Conservation (phyloP, 2,888 invertebrate species). For the Drosophila prolongata region DNA sequence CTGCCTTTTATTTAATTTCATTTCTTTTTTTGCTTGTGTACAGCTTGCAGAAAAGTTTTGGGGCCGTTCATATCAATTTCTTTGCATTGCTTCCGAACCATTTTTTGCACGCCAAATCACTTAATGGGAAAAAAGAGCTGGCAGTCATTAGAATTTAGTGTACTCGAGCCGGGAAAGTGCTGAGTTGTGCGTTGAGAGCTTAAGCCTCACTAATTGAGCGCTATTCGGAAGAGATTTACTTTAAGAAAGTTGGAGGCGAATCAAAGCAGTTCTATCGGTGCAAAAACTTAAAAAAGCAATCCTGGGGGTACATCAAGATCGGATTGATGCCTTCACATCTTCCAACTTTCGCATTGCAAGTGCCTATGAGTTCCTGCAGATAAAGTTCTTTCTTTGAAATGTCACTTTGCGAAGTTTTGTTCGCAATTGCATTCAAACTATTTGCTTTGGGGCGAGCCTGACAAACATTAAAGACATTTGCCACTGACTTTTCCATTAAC, state of each 20-base stretch:
- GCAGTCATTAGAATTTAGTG: slow-evolving; percentile 50
- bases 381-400: slow-evolving; percentile 35
- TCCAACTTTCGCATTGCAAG: slow-evolving; percentile 24
- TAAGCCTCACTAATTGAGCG: slow-evolving; percentile 28
- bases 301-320: slow-evolving; percentile 13
- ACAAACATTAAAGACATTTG: slow-evolving; percentile 36
- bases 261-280: slow-evolving; percentile 20
- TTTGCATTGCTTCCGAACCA: slow-evolving; percentile 52
- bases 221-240: slow-evolving; percentile 23
- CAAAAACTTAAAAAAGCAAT: slow-evolving; percentile 18
- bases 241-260: slow-evolving; percentile 21
- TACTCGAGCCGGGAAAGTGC: slow-evolving; percentile 47
- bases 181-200: slow-evolving; percentile 38
- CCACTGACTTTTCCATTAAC: slow-evolving; percentile 39
- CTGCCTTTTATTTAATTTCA: slow-evolving; percentile 37
- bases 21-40: slow-evolving; percentile 19
- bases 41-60: slow-evolving; percentile 69
- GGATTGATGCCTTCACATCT: slow-evolving; percentile 11
- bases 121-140: slow-evolving; percentile 49
- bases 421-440: slow-evolving; percentile 37
- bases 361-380: slow-evolving; percentile 12
- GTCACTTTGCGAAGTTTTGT: slow-evolving; percentile 30
- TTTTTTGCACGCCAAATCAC: slow-evolving; percentile 61
- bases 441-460: background rate
- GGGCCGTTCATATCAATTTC: slow-evolving; percentile 72